Conservation (phyloP, 1,140 invertebrate genomes). For the Sesamia nonagrioides region DNA sequence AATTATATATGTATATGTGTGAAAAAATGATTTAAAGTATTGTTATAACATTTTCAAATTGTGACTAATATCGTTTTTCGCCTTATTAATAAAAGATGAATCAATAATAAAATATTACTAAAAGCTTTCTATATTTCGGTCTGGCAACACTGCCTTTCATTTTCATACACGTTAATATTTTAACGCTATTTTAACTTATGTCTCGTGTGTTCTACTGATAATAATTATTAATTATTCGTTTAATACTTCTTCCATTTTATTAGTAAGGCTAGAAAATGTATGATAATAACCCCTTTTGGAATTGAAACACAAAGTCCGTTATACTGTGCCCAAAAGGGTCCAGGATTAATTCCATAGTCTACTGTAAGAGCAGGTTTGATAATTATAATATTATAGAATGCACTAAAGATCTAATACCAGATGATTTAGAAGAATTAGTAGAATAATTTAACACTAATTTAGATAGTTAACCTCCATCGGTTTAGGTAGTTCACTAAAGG, state of each 20-base stretch:
- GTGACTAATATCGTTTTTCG: conserved; percentile 52
- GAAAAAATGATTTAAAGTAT: neutral
- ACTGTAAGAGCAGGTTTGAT: too few species aligned
- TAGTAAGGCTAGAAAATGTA: conserved; percentile 19
- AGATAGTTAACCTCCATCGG: too few species aligned
- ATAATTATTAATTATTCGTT: neutral
- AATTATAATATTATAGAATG: too few species aligned
- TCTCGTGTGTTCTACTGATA: conserved; percentile 20
- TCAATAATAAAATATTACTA: conserved; percentile 3
- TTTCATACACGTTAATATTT: neutral
- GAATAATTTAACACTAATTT: too few species aligned
- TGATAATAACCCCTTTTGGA: neutral
- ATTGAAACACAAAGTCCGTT: conserved; percentile 8
- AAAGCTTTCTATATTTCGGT: neutral
- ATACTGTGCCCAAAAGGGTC: too few species aligned
- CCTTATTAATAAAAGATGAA: conserved; percentile 41
- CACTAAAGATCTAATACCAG: too few species aligned
- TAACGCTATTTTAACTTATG: conserved; percentile 16
- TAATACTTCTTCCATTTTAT: conserved; percentile 12
- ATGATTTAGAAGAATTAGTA: too few species aligned
- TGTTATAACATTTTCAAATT: conserved; percentile 30
- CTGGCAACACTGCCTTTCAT: neutral
- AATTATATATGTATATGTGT: neutral
- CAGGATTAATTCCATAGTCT: too few species aligned
- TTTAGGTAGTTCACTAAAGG: too few species aligned